Base-by-base conservation (phyloP, 2,888 invertebrate species). In the Acrobasis suavella region DNA sequence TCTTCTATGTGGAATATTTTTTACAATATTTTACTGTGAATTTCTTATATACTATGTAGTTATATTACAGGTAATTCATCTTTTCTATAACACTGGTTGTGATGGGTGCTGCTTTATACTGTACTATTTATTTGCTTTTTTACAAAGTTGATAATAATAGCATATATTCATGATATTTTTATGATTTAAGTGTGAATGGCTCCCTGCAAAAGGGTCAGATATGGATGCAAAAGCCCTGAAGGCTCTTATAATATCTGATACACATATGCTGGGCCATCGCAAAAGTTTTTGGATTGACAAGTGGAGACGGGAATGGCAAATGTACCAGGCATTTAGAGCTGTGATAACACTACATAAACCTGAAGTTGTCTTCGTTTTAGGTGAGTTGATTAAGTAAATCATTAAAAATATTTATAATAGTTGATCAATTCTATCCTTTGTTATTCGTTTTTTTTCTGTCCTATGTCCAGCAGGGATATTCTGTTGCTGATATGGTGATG, bases 221-320 rank as follows among this genome's bases (percentile, higher is more conserved):
- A 66, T 68, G 37, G 74, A 76, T 52, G 87, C 89, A 63, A 85
- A 94, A 38, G 89, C 95, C 2, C 88, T 96, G 0, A 93, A 93
- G 81, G 96, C 95, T 0, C 95, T 98, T 93, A 93, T 99, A 64
- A 82, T 99, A 67, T 96, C 98, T 1, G 99, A 99, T 81, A 96
- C 97, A 0, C 99, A 99, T 91, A 93, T 99, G 63, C 87, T 99
- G 22, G 98, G 99, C 0, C 94, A 96, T 0, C 91, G 94, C 66
- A 94, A 95, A 63, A 99, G 99, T 0, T 98, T 99, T 80, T 99
- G 98, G 98, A 94, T 98, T 78, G 99, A 99, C 83, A 98, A 98
- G 89, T 89, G 98, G 70, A 93, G 97, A 80, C 94, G 98, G 72
- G 99, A 99, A 90, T 99, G 98, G 98, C 99, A 99, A 88, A 99